Base-by-base conservation (phyloP, 1,140 invertebrate genomes). In the Leptestheria dahalacensis region DNA sequence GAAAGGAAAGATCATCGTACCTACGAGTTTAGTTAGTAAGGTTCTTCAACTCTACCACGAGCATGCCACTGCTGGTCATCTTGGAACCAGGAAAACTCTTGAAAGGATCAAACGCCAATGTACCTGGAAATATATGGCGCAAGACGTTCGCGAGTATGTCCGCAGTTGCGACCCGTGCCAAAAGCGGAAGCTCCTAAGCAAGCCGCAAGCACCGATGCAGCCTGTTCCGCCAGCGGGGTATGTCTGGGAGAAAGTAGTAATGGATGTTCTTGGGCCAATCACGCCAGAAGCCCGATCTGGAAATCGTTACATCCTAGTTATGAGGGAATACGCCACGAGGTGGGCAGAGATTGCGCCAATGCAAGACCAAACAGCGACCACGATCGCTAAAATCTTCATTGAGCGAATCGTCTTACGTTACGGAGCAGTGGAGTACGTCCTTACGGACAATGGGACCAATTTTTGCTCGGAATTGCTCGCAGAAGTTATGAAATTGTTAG, bases 271-370 rank as follows among this genome's bases (percentile, higher is more conserved):
- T 9, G 65, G 63, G 3, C 65, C 65, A 26, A 54, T 64, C 2
- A n/a, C n/a, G n/a, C n/a, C 56, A 1, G 10, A 11, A 3, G 46
- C 49, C 49, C 9, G 29, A 26, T 51, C 48, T 2, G 64, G 64
- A 28, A 63, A 66, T 54, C 54, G 62, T 29, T 68, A 66, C 62
- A 62, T 71, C 24, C 46, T 72, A n/a, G 68, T 72, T 3, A 56
- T 69, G 11, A 57, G 51, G 23, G 68, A 70, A 62, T 64, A 67
- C 53, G 64, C 69, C 48, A 68, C 68, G 24, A 68, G 67, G 60
- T 72, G 65, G 63, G 54, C 65, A 2, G 66, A 64, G 48, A 60
- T 48, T 41, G 60, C 62, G 51, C 26, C 64, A 9, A 61, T 69
- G 15, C 52, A 62, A 9, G 61, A 70, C 52, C 61, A 66, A 41